Evolutionary conservation across 1,140 invertebrate species (phyloP).

Genomic region (Tetramorium alpestre): DNA sequence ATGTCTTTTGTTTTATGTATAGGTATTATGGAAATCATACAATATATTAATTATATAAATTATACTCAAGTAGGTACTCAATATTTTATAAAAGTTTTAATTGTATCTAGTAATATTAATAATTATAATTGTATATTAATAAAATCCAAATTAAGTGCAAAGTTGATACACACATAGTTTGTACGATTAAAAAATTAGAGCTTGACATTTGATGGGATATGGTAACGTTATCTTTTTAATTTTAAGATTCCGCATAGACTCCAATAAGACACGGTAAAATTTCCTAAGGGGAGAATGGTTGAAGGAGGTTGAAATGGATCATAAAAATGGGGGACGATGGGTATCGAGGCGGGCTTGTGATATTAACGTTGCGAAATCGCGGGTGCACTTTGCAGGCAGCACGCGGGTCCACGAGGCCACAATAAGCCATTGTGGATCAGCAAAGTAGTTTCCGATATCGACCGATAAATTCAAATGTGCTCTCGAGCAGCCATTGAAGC

Average conservation of each 20-base stretch:
- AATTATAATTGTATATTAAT: neutral
- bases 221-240: neutral
- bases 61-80: neutral
- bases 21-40: neutral
- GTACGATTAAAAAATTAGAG: conserved; percentile 5
- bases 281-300: neutral
- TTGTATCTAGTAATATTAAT: neutral
- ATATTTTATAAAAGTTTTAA: neutral
- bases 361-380: conserved; percentile 50
- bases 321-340: conserved; percentile 3
- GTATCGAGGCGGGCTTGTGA: neutral
- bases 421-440: conserved; percentile 76
- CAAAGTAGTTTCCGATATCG: conserved; percentile 77
- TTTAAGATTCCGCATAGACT: neutral
- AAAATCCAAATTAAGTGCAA: neutral
- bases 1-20: neutral
- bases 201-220: neutral
- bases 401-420: conserved; percentile 56
- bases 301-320: conserved; percentile 10
- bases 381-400: conserved; percentile 10
- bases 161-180: conserved; percentile 8
- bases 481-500: conserved; percentile 58
- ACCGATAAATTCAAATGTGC: conserved; percentile 77
- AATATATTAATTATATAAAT: neutral
- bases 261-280: neutral